These are phyloP conservation scores for Delichon dasypus DNA, from an alignment of 2,797 vertebrate species.

Conservation along the genomic window DNA sequence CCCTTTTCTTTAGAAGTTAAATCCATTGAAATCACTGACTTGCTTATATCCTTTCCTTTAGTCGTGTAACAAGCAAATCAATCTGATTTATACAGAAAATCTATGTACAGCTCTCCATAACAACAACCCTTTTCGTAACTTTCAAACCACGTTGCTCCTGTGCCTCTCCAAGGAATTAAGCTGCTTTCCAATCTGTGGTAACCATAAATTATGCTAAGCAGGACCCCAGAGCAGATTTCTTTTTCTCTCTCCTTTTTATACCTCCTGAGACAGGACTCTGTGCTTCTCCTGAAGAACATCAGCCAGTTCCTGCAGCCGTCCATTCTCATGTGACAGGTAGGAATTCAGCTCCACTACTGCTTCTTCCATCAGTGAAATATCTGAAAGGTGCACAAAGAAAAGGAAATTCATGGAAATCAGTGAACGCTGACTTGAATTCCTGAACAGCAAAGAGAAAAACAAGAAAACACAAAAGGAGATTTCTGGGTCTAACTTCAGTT, in stretches of 20 bases:
- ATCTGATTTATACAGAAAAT: not conserved
- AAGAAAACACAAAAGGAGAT: not conserved
- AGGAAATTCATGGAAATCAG: not conserved
- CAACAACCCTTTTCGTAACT: not conserved
- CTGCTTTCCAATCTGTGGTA: not conserved
- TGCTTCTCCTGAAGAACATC: conserved; percentile 92
- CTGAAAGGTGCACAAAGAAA: conserved; percentile 43
- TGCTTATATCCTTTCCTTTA: not conserved
- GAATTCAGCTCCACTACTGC: conserved; percentile 82
- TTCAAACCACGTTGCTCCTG: not conserved
- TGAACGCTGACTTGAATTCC: not conserved
- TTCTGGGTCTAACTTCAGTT: not conserved
- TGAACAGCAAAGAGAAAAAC: not conserved
- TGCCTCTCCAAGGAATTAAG: not conserved
- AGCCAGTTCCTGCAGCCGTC: conserved; percentile 86
- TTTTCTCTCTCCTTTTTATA: conserved; percentile 38
- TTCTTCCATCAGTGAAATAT: conserved; percentile 75
- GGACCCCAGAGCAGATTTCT: not conserved
- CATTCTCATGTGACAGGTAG: conserved; percentile 86
- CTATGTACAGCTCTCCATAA: not conserved
- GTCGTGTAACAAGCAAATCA: not conserved
- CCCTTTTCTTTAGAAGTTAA: not conserved
- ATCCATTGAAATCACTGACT: not conserved
- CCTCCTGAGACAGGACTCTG: conserved; percentile 93
- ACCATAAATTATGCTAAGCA: not conserved